Base-by-base conservation (phyloP, 2,797 vertebrate genomes). In the Trachurus trachurus region DNA sequence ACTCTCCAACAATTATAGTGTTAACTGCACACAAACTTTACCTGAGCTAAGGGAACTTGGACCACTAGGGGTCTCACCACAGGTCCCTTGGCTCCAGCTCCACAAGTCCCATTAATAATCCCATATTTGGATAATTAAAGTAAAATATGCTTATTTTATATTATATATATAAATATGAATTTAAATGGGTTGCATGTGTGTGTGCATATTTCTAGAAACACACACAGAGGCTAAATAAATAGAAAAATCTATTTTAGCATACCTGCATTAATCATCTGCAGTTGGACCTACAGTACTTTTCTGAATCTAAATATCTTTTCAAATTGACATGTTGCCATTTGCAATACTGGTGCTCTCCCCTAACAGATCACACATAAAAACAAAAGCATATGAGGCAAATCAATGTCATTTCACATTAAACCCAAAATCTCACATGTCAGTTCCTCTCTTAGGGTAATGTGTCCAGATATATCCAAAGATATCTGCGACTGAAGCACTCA, bases 341-440 rank as follows among this genome's bases (percentile, higher is more conserved):
- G 54, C 45, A 62, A 37, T 8, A 15, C 49, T 16, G 50, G 50
- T 16, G 56, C 56, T 64, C 74, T 80, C 29, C 72, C 64, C 66
- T 34, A 21, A 34, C 56, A 56, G 62, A 71, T 62, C 65, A 57
- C 54, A 34, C 71, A 58, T 44, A 37, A 76, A 72, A 81, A 80
- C 44, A 76, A 81, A 87, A 70, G 44, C 61, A 31, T 44, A 39
- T 82, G 61, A 56, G 56, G 53, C 62, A 29, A 52, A 72, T 52
- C 26, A 53, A 44, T 49, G 60, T 56, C 52, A 71, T 29, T 70
- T 76, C 39, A 67, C 31, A 16, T 70, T 76, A 61, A 79, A 58
- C 57, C 67, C 31, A 17, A 59, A 62, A 64, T 79, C 67, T 66
- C 68, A 74, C 52, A 82, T 73, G 68, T 80, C 59, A 74, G n/a